Conservation (phyloP, 2,797 vertebrate genomes). For the Dipus sagitta region DNA sequence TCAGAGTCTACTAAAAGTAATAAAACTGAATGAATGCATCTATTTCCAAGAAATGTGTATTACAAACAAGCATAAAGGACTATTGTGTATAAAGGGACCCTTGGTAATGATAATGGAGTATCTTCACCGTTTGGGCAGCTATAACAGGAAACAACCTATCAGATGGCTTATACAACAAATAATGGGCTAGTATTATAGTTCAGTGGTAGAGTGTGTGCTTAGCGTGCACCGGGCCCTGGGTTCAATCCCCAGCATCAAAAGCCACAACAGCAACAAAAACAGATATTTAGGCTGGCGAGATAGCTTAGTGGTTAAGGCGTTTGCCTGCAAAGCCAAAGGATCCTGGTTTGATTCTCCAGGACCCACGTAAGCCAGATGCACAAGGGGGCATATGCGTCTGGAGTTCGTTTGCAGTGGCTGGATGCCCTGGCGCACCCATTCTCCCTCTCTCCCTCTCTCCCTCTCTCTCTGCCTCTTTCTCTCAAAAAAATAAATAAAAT, state of each 20-base stretch:
- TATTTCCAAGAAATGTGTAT: slow-evolving; percentile 59
- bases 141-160: not conserved
- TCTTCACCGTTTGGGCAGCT: slow-evolving; percentile 5
- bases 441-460: not conserved
- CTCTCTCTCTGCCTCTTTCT: no score
- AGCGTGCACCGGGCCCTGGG: not conserved
- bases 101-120: slow-evolving; percentile 34
- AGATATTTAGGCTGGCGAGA: no score
- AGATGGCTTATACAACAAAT: not conserved
- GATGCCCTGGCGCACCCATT: no score
- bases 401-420: no score
- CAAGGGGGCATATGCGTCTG: no score
- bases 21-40: slow-evolving; percentile 38
- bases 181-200: not conserved
- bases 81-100: slow-evolving; percentile 25
- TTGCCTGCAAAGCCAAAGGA: no score
- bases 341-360: no score
- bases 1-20: slow-evolving; percentile 57
- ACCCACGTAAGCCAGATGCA: no score
- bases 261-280: not conserved
- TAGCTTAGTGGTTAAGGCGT: no score
- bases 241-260: not conserved
- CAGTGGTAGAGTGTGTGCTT: not conserved
- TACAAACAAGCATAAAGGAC: slow-evolving; percentile 24
- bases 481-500: no score